phyloP scores from a whole-genome alignment of 2,888 invertebrate genomes.

The Heliconius ismenius region DNA sequence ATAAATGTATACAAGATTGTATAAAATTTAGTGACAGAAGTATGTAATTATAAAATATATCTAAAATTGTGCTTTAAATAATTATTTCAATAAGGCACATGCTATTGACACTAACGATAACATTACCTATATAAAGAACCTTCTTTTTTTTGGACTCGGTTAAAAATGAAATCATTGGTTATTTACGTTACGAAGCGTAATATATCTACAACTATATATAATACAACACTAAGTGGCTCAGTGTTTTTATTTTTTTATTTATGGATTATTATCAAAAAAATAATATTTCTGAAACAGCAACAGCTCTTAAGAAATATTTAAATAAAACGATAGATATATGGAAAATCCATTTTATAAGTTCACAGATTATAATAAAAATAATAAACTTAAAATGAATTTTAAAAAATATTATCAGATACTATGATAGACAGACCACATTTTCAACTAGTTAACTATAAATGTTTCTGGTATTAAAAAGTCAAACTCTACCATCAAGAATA shows the following conservation, averaged over 20 bases:
- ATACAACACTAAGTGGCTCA: conserved; percentile 1
- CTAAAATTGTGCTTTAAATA: conserved; percentile 43
- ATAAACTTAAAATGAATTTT: not conserved
- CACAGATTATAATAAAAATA: not conserved
- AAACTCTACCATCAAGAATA: not conserved
- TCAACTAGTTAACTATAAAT: not conserved
- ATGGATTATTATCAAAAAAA: conserved; percentile 4
- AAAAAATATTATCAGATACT: not conserved
- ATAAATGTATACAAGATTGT: conserved; percentile 5
- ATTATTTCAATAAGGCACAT: conserved; percentile 54
- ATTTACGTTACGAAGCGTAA: conserved; percentile 34
- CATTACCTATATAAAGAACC: conserved; percentile 20
- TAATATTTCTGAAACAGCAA: too few species aligned
- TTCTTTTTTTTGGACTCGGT: not conserved
- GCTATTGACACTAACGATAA: conserved; percentile 33
- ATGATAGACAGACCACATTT: not conserved
- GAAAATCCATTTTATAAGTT: not conserved
- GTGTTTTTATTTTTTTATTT: not conserved
- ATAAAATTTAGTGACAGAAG: conserved; percentile 1
- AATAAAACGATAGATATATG: too few species aligned
- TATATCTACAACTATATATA: conserved; percentile 15
- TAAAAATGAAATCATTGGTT: conserved; percentile 31
- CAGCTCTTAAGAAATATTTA: not conserved
- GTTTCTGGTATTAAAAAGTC: not conserved
- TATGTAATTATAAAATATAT: conserved; percentile 30